Evolutionary conservation across 2,888 invertebrate genomes (phyloP), one percentile per base, ranked within the genome.

Genomic region (Heliconius aoede): DNA sequence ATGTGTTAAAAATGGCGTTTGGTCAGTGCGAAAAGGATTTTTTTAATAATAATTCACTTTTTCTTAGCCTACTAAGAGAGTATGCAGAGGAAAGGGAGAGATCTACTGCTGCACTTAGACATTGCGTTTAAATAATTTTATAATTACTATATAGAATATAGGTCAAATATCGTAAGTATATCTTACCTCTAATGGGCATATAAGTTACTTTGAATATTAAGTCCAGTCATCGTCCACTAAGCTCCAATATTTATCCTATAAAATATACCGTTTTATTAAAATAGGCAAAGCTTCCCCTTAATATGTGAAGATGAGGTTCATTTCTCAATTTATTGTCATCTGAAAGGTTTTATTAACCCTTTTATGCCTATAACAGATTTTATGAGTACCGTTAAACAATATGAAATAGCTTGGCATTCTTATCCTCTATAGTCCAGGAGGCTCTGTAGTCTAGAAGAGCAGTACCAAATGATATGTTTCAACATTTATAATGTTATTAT

Each of bases 361-460:
- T 55, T 69, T 55, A 69, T 55, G 55, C 32, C 69, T 69, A 55
- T 69, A 69, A 55, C 55, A 69, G 32, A 55, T 51, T 69, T 69
- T 69, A 55, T 24, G 69, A 8, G n/a, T 30, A n/a, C 30, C 55
- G 30, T 69, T 69, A 69, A 69, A 69, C 69, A 55, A 55, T 18
- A 69, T 30, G 69, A 55, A 30, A 55, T 30, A 55, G 30, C 30
- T 55, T 32, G n/a, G 55, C 55, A 55, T 55, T 55, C 55, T 69
- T 32, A 55, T 32, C 32, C 51, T 32, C 3, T 69, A 24, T 55
- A 55, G 69, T 69, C 51, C 51, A 24, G 24, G 30, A 32, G 24
- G 55, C 24, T 15, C n/a, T n/a, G n/a, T n/a, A n/a, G n/a, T n/a
- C n/a, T n/a, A n/a, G n/a, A n/a, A n/a, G n/a, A n/a, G n/a, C n/a